Base-by-base conservation (phyloP, 2,797 vertebrate genomes). In the Thaleichthys pacificus region DNA sequence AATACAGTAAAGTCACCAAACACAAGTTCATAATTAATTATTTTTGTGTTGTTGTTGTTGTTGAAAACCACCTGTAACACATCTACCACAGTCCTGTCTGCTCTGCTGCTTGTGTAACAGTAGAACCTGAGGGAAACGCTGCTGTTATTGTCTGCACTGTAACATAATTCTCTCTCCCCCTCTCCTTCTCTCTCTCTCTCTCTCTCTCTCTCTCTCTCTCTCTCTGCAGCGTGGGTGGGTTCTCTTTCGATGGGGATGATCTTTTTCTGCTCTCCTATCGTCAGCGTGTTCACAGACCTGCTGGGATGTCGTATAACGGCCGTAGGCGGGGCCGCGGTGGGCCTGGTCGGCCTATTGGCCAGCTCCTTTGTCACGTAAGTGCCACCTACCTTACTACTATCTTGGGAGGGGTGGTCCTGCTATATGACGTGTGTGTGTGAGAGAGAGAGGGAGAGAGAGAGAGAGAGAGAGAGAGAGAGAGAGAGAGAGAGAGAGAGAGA, bases 231-330 rank as follows among this genome's bases (percentile, higher is more conserved):
- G 0, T 97, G 94, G 96, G 97, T 98, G 69, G 93, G 92, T 82
- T 99, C 97, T 30, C 92, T 99, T 47, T 96, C 95, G 60, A 99
- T 99, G 96, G 97, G 97, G 3, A 97, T 99, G 96, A 97, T 99
- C 87, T 99, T 99, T 93, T 96, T 98, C 90, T 98, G 96, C 84
- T 98, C 97, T 54, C 97, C 97, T 0, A 94, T 98, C 63, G 97
- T 95, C 90, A 98, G 96, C 60, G 71, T 98, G 83, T 97, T 97
- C 92, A 98, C 97, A 0, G 96, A 99, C 84, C 72, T 95, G 42
- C 91, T 95, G 1, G 97, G 97, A 30, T 99, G 97, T 87, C 92
- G 94, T 71, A 87, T 92, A 38, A 96, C 96, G 0, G 97, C 97
- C 0, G 92, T 97, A 4, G 70, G 85, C 3, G 97, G 97, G 2